Percentiles rank a stretch among this genome's conserved stretches.
Conservation (phyloP, 2,888 invertebrate species). For the Platycheirus rosarum region DNA sequence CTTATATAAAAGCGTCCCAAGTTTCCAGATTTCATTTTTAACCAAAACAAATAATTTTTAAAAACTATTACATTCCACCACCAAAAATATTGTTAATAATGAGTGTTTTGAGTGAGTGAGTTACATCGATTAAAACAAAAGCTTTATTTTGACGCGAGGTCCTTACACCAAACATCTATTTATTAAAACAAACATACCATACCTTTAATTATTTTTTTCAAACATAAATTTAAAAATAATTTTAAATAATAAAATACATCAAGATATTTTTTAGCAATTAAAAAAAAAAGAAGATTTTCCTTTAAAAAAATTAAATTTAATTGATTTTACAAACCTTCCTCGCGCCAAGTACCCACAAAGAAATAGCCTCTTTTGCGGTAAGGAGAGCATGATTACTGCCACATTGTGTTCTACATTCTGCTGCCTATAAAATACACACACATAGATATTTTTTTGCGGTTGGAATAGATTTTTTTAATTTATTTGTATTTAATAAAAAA, state of each 20-base stretch:
- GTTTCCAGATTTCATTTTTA: no score
- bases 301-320: constrained; percentile 40
- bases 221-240: constrained; percentile 3
- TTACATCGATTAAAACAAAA: constrained; percentile 40
- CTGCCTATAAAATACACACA: constrained; percentile 81
- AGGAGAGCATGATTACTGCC: constrained; percentile 91
- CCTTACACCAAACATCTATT: constrained; percentile 56
- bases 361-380: constrained; percentile 96
- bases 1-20: no score
- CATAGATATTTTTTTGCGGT: constrained; percentile 59
- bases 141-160: constrained; percentile 66
- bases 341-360: constrained; percentile 96
- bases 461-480: constrained; percentile 52
- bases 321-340: constrained; percentile 88
- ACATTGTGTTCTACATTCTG: constrained; percentile 83
- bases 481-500: constrained; percentile 44
- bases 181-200: background rate
- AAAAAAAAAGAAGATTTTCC: constrained; percentile 9
- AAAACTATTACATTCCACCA: constrained; percentile 19
- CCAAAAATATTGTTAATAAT: constrained; percentile 27
- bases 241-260: no score
- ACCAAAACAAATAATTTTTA: no score
- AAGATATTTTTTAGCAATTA: constrained; percentile 17
- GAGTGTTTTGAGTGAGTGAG: constrained; percentile 8
- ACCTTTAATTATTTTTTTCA: background rate